phyloP scores from a whole-genome alignment of 2,113 vertebrate genomes.

The Cryptomyrus ogoouensis region DNA sequence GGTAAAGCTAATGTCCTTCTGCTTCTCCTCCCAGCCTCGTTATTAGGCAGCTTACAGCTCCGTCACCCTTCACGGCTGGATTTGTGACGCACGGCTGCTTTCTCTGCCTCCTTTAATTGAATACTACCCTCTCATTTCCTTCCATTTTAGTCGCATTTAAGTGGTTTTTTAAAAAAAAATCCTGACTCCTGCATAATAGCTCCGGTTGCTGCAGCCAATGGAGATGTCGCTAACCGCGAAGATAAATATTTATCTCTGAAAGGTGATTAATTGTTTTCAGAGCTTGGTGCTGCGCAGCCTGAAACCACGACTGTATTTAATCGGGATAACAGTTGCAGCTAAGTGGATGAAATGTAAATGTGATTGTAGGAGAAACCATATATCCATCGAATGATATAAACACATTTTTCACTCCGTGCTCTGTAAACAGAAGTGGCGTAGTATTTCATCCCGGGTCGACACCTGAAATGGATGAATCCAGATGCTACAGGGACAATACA shows the following conservation, averaged over 20 bases:
- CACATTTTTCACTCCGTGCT: background rate
- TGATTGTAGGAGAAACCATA: background rate
- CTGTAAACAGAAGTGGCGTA: background rate
- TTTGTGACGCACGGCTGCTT: slow-evolving; percentile 16
- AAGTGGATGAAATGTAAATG: background rate
- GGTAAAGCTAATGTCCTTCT: background rate
- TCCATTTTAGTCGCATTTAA: background rate
- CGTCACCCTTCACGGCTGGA: slow-evolving; percentile 8
- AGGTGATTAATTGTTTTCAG: slow-evolving; percentile 17
- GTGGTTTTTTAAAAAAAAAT: background rate
- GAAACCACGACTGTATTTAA: background rate
- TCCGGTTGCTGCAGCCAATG: background rate
- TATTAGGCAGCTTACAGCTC: slow-evolving; percentile 5
- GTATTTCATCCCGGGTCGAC: background rate
- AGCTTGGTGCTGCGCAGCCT: background rate
- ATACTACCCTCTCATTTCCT: slow-evolving; percentile 16
- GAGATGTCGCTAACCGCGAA: background rate
- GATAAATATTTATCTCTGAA: background rate
- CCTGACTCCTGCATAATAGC: background rate
- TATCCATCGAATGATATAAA: background rate
- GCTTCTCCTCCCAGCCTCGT: background rate
- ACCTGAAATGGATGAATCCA: background rate
- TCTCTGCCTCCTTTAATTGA: slow-evolving; percentile 18
- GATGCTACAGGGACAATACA: background rate
- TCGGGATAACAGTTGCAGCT: background rate